Conservation (phyloP, 2,113 vertebrate genomes). For the Eretmochelys imbricata region DNA sequence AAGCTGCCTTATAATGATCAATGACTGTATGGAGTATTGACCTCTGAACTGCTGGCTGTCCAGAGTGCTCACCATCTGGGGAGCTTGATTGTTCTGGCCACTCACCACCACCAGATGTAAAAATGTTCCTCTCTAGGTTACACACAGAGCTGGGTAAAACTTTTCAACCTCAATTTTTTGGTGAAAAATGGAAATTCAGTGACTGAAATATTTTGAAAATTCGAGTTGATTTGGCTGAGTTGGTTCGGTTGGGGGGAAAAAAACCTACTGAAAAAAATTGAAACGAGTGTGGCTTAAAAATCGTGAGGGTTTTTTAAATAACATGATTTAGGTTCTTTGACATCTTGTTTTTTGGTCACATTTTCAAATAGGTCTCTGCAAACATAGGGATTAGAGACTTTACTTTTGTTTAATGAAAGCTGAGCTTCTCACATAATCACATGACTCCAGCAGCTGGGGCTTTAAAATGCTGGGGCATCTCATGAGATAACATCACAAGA, state of each 20-base stretch:
- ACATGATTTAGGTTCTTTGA: no score
- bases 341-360: no score
- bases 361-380: no score
- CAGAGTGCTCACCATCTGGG: neutral
- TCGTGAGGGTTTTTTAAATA: no score
- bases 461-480: no score
- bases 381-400: no score
- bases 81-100: neutral
- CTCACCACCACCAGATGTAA: neutral
- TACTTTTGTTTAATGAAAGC: no score
- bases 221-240: neutral
- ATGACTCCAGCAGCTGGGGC: no score
- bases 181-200: neutral
- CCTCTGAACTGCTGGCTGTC: accelerated
- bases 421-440: no score
- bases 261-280: neutral
- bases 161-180: neutral
- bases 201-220: neutral
- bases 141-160: neutral
- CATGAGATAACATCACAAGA: no score
- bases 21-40: accelerated
- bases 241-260: neutral
- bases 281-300: neutral
- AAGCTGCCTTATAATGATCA: neutral
- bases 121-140: neutral